A percentile compares a stretch with the other conserved stretches of the same genome.
Evolutionary conservation across 2,888 invertebrate species (phyloP).

Genomic region (Phragmatobia fuliginosa): DNA sequence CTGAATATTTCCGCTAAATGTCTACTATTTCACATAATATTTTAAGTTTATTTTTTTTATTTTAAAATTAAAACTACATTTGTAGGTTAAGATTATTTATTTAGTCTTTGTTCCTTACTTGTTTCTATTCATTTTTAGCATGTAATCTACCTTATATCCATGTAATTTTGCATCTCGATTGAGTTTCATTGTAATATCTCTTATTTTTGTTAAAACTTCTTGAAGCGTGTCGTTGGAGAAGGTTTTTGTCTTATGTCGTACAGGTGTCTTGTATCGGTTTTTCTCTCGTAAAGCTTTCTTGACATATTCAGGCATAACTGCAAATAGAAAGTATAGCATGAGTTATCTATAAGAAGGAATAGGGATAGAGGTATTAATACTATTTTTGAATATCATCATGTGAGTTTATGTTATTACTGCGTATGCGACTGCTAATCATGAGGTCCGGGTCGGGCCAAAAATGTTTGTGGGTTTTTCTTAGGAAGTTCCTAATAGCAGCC

Average conservation of each 20-base stretch:
- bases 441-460: no score
- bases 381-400: no score
- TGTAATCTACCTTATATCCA: slow-evolving; percentile 78
- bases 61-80: no score
- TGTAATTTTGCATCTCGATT: slow-evolving; percentile 67
- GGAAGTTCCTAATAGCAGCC: no score
- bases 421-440: no score
- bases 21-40: no score
- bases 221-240: slow-evolving; percentile 63
- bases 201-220: slow-evolving; percentile 69
- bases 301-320: slow-evolving; percentile 68
- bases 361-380: background rate
- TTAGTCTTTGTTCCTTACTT: background rate
- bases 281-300: slow-evolving; percentile 61
- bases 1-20: background rate
- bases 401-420: no score
- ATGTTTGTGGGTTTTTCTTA: no score
- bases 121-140: slow-evolving; percentile 56
- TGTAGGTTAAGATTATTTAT: no score
- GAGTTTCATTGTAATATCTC: slow-evolving; percentile 65
- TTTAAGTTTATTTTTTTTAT: no score
- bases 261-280: slow-evolving; percentile 27
- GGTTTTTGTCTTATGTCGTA: slow-evolving; percentile 55
- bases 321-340: slow-evolving; percentile 19
- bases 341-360: background rate